Base-by-base conservation (phyloP, 2,113 vertebrate genomes). In the Sus scrofa region DNA sequence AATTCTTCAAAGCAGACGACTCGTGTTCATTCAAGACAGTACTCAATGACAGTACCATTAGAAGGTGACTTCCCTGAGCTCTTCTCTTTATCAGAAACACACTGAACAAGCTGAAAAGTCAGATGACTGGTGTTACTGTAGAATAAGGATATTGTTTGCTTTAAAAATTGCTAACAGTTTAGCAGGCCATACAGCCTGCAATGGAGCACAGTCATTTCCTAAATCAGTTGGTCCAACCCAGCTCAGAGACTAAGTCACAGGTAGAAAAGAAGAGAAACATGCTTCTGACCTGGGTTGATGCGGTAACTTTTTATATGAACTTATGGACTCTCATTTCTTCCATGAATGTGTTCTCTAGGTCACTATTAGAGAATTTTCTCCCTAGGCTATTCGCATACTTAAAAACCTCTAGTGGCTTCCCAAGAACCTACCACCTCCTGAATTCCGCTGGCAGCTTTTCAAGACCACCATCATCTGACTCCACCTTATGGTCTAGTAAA, bases 151-250 rank as follows among this genome's bases (percentile, higher is more conserved):
- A 5, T 37, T 93, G 58, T 16, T 90, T 81, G 20, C 14, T 96
- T 81, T 65, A 92, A 97, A 87, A 91, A 60, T 96, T 56, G 18
- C n/a, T 81, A 95, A 16, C 32, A 62, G 11, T 78, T 78, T 24
- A 85, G 19, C 1, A 83, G 79, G 37, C 3, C 63, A 92, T 86
- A 50, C 1, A 83, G 19, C 30, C 13, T 82, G 7, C 10, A 44
- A 32, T 44, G 20, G 19, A 74, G 50, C 12, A 24, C 39, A 95
- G 18, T 73, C 85, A 67, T 89, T 82, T 91, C 79, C 32, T 86
- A 52, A 16, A 50, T 78, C 70, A 37, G 2, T 96, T 88, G 54
- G 4, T 19, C 34, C 14, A 87, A 54, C 3, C 3, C 26, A 78
- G 73, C 37, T 74, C 68, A 90, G 60, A 9, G 15, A 60, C 50